Percentiles rank a stretch among this genome's conserved stretches.
Conservation (phyloP, 2,113 vertebrate genomes). For the Fulmarus glacialis region DNA sequence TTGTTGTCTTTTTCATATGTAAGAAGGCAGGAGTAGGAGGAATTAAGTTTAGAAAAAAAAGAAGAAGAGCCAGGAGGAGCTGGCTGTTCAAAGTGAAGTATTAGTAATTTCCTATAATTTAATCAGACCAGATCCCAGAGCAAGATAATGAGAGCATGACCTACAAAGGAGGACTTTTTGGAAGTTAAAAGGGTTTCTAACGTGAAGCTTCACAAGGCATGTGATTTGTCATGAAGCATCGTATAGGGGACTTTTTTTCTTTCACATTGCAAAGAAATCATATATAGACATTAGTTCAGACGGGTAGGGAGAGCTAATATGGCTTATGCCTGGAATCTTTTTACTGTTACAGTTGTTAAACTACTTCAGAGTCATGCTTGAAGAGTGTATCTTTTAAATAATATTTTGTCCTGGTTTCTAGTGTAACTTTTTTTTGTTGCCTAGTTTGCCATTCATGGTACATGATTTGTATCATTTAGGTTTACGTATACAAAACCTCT, state of each 20-base stretch:
- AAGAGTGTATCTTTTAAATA: neutral
- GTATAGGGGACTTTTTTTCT: neutral
- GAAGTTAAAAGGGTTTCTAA: constrained; percentile 66
- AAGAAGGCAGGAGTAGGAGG: constrained; percentile 42
- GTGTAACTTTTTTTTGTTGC: neutral
- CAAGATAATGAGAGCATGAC: constrained; percentile 78
- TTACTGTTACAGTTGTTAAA: neutral
- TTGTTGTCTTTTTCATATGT: constrained; percentile 8
- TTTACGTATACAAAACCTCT: neutral
- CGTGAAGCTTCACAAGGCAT: constrained; percentile 47
- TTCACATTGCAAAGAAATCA: neutral
- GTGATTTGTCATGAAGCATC: constrained; percentile 55
- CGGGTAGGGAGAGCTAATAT: neutral
- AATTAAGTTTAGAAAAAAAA: constrained; percentile 48
- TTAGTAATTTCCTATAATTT: constrained; percentile 81
- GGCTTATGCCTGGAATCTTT: neutral
- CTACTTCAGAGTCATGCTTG: neutral
- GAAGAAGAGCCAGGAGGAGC: constrained; percentile 42
- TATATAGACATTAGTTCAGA: neutral
- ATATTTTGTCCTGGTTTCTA: neutral
- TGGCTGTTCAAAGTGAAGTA: constrained; percentile 68
- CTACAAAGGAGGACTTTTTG: constrained; percentile 73
- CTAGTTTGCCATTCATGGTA: neutral
- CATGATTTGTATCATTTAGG: neutral
- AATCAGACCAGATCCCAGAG: constrained; percentile 76